phyloP scores from a whole-genome alignment of 2,113 vertebrate genomes.

The Synchiropus splendidus region DNA sequence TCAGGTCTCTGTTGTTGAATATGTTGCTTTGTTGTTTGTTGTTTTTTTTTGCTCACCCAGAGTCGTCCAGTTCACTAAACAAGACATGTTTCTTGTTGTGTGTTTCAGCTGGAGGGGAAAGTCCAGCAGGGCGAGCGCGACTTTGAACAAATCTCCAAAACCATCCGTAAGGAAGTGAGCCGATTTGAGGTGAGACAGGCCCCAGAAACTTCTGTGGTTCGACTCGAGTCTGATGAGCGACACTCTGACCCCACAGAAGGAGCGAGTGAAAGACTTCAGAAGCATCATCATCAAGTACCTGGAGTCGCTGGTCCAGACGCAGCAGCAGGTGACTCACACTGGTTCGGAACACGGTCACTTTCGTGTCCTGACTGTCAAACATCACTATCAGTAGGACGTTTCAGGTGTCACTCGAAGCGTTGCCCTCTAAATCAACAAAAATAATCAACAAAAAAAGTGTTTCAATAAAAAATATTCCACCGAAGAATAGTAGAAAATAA shows the following conservation, averaged over 20 bases:
- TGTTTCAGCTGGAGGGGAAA: constrained; percentile 94
- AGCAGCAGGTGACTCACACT: constrained; percentile 87
- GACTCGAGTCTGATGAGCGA: not conserved
- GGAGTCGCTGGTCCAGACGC: constrained; percentile 93
- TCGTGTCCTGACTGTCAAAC: too few relatives aligned
- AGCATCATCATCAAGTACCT: constrained; percentile 89
- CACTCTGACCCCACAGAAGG: constrained; percentile 69
- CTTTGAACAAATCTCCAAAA: constrained; percentile 97
- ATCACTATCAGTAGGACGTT: too few relatives aligned
- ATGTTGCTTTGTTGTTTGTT: not conserved
- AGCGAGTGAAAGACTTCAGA: constrained; percentile 97
- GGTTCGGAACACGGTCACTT: too few relatives aligned
- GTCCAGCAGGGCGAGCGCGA: constrained; percentile 95
- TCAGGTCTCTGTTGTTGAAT: not conserved
- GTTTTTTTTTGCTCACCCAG: too few relatives aligned
- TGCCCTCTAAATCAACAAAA: too few relatives aligned
- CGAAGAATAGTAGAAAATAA: too few relatives aligned
- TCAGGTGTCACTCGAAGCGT: too few relatives aligned
- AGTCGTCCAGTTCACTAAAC: too few relatives aligned
- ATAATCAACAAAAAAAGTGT: not conserved
- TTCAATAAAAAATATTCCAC: too few relatives aligned
- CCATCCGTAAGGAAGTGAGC: constrained; percentile 90
- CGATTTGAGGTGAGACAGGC: constrained; percentile 83
- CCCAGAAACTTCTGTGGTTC: not conserved
- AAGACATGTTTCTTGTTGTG: constrained; percentile 54